Percentiles rank a stretch among this genome's conserved stretches.
phyloP scores from a whole-genome alignment of 2,113 vertebrate species.

The Dicaeum eximium region DNA sequence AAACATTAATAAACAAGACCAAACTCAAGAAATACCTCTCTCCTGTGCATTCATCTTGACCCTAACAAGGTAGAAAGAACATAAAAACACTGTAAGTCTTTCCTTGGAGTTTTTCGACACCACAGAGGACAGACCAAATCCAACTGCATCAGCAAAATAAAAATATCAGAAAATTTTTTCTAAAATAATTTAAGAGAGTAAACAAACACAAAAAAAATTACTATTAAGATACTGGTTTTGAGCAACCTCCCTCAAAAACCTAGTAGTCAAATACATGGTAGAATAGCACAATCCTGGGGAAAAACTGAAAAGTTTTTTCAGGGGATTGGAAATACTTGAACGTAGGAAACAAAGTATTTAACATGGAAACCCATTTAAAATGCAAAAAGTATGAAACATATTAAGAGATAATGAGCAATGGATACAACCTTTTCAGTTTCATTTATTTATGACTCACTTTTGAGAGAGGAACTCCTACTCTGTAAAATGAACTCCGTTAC shows the following conservation, averaged over 20 bases:
- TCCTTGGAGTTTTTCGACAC: background rate
- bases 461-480: background rate
- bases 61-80: no score
- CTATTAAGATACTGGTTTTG: background rate
- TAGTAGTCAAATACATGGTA: background rate
- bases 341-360: background rate
- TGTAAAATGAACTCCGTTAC: background rate
- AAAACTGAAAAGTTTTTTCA: background rate
- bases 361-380: background rate
- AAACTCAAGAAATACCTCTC: no score
- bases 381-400: background rate
- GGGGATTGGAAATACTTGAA: background rate
- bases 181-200: background rate
- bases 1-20: no score
- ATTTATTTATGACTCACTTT: background rate
- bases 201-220: background rate
- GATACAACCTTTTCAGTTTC: background rate
- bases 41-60: no score
- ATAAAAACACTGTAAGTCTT: background rate
- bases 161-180: background rate
- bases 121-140: background rate
- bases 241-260: rapidly evolving
- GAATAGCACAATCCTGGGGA: background rate
- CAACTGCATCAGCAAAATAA: background rate
- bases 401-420: background rate